Base-by-base conservation (phyloP, 2,113 vertebrate species). In the Saccopteryx bilineata region DNA sequence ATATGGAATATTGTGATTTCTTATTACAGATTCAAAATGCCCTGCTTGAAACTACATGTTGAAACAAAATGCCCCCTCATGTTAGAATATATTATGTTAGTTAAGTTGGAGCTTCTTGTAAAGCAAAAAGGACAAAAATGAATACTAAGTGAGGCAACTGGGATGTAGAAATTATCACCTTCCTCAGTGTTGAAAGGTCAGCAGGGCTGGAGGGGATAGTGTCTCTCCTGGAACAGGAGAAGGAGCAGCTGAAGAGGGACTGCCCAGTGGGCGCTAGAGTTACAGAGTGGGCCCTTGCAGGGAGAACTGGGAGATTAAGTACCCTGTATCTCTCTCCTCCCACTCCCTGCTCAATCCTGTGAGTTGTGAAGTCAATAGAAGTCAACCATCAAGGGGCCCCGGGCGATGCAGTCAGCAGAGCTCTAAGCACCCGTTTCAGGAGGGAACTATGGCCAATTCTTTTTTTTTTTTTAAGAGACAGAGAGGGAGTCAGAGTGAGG, bases 91-190 rank as follows among this genome's bases (percentile, higher is more conserved):
- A 54, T 92, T 87, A 69, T 39, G 46, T 94, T 87, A 95, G 94
- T 96, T 94, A 97, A 97, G 52, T 31, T 84, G 17, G 21, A 85
- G 60, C 60, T 93, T 96, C 96, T 94, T 69, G 8, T 96, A 96
- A 95, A 92, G 90, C 21, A 58, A 46, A 58, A 71, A 71, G 33
- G 18, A 23, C 19, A 39, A 21, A 39, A 23, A 21, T 71, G 69
- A 24, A 7, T 33, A 75, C n/a, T 10, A 12, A 88, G 19, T 10
- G 75, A 92, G 17, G 48, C 18, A n/a, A 66, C 21, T 5, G 13
- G 21, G n/a, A 63, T 56, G 21, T 0, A 60, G 18, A 17, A 63
- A 56, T 14, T 19, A 23, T 78, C 24, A 21, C 7, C 23, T 52
- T 21, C 7, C 3, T 76, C 10, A 2, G 18, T 21, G 7, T 9